These are phyloP conservation scores for Coelopa pilipes DNA, from an alignment of 2,888 invertebrate species.

Conservation along the genomic window DNA sequence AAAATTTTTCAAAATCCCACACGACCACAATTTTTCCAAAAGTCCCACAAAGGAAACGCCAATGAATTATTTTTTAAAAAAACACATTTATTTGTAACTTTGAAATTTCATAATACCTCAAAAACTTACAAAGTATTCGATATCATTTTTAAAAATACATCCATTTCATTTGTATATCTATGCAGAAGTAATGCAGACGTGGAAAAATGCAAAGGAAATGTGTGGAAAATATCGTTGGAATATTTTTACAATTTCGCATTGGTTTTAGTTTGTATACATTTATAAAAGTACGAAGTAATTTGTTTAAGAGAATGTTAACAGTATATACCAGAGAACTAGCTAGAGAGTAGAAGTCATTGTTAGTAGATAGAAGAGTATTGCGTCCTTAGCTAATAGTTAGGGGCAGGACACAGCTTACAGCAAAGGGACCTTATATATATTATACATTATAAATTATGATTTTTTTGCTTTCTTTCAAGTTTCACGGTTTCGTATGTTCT, in stretches of 20 bases:
- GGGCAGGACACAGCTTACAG: conserved; percentile 13
- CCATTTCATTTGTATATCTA: conserved; percentile 9
- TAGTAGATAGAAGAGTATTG: not conserved
- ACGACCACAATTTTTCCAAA: not conserved
- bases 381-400: not conserved
- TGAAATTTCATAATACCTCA: conserved; percentile 27
- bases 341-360: not conserved
- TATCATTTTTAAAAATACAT: conserved; percentile 24
- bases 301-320: not conserved
- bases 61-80: conserved; percentile 5
- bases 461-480: not conserved
- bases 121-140: conserved; percentile 24
- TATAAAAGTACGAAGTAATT: not conserved
- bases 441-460: conserved; percentile 14
- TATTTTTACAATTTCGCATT: conserved; percentile 14
- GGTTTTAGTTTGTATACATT: conserved; percentile 8
- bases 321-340: not conserved
- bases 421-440: conserved; percentile 10
- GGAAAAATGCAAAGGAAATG: conserved; percentile 4
- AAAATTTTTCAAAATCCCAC: not conserved
- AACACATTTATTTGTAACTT: conserved; percentile 33
- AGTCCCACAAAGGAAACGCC: not conserved
- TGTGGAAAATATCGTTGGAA: conserved; percentile 9
- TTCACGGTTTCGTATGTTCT: not conserved
- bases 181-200: not conserved